Conservation (phyloP, 2,888 invertebrate species). For the Camponotus fellah region DNA sequence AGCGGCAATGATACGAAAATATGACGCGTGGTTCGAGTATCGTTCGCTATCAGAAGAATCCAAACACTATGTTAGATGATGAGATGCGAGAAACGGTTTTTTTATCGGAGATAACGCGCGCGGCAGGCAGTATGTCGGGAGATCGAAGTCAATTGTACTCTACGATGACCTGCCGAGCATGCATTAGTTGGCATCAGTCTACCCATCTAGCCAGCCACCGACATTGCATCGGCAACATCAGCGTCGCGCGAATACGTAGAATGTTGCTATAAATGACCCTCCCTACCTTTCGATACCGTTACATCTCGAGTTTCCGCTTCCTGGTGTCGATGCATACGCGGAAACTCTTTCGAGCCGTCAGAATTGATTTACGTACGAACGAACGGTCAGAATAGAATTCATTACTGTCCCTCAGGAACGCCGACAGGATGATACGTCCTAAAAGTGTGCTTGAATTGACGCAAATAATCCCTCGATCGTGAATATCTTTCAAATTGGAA, state of each 20-base stretch:
- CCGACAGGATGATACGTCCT: slow-evolving; percentile 28
- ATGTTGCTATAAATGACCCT: slow-evolving; percentile 53
- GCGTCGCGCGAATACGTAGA: slow-evolving; percentile 27
- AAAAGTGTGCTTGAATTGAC: not conserved
- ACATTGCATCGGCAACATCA: slow-evolving; percentile 13
- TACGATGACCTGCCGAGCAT: slow-evolving; percentile 63
- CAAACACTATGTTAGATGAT: slow-evolving; percentile 70
- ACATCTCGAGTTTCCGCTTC: slow-evolving; percentile 51
- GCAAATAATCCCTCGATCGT: slow-evolving; percentile 4
- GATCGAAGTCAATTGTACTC: slow-evolving; percentile 76
- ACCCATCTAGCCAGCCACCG: slow-evolving; percentile 56
- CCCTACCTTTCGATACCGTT: slow-evolving; percentile 21
- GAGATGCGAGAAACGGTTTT: slow-evolving; percentile 68
- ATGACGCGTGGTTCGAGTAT: slow-evolving; percentile 46
- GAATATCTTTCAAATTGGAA: not conserved
- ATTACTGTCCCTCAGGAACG: slow-evolving; percentile 27
- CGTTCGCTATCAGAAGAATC: slow-evolving; percentile 63
- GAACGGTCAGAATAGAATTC: slow-evolving; percentile 46
- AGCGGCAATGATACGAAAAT: slow-evolving; percentile 8
- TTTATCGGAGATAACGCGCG: slow-evolving; percentile 64
- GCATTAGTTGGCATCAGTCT: slow-evolving; percentile 37
- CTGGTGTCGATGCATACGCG: slow-evolving; percentile 62
- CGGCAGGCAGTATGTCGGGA: slow-evolving; percentile 60
- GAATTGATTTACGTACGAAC: slow-evolving; percentile 66
- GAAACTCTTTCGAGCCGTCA: slow-evolving; percentile 63